These are phyloP conservation scores for Agapornis roseicollis DNA, from an alignment of 2,113 vertebrate genomes.

Conservation along the genomic window DNA sequence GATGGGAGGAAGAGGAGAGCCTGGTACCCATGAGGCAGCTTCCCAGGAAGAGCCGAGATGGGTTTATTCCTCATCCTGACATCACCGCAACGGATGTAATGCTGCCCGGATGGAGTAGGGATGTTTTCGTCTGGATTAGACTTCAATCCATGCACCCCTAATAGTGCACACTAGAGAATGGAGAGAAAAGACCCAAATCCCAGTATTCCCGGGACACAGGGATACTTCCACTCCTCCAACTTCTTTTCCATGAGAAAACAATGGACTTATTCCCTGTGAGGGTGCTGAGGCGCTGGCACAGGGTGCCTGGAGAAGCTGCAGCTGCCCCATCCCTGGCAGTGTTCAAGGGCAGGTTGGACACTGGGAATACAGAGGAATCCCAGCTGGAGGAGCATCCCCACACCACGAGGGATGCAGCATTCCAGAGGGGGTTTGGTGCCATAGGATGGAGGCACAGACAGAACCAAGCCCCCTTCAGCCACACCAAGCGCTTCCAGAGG, in stretches of 20 bases:
- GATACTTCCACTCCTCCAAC: not conserved
- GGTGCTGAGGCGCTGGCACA: not conserved
- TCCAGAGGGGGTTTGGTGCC: not conserved
- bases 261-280: not conserved
- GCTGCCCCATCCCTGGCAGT: not conserved
- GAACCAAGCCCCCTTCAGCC: not conserved
- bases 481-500: not conserved
- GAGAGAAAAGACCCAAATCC: not conserved
- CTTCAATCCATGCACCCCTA: not conserved
- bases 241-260: not conserved
- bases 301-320: not conserved
- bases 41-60: not conserved
- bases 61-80: not conserved
- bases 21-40: not conserved
- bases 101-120: not conserved
- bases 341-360: not conserved
- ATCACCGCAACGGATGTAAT: accelerated
- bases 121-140: not conserved
- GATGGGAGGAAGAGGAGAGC: not conserved
- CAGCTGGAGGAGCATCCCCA: not conserved
- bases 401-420: not conserved
- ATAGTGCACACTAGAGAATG: not conserved
- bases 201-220: not conserved
- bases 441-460: not conserved
- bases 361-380: not conserved